Evolutionary conservation across 2,888 invertebrate genomes (phyloP), one percentile per base, ranked within the genome.

Genomic region (Isoperla grammatica): DNA sequence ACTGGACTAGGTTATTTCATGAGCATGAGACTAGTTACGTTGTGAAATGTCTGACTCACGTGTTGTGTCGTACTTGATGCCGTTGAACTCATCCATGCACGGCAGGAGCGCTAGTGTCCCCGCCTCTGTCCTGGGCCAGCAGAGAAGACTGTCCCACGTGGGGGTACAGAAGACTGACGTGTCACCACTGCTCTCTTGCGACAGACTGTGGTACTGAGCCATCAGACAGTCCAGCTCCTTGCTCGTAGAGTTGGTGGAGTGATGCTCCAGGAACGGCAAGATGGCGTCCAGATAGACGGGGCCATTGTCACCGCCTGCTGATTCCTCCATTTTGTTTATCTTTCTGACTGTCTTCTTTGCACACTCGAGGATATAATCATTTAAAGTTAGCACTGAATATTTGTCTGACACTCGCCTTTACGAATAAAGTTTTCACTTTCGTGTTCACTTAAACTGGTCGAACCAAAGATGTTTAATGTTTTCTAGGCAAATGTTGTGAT

Each of bases 71-170:
- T 92, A 92, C 66, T 79, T 81, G 60, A 91, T 82, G 61, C 88
- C 89, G 66, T 86, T 81, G 60, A 93, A 78, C 69, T 90, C 86
- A 49, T 83, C 82, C 70, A 93, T 88, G 73, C 94, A 94, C 50
- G 86, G 83, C 65, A 91, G 81, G 22, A 83, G 76, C 1, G 88
- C 87, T 54, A 82, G 73, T 0, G 84, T 81, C 64, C 86, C 86
- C 63, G 83, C 81, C 0, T 81, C 78, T 1, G 92, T 90, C 2
- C 85, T 81, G 11, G 90, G 91, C 94, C 93, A 94, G 73, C 93
- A 94, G 37, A 90, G 77, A 60, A 91, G 76, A 2, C 82, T 81
- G 70, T 93, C 92, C 78, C 85, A 89, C 66, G 81, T 82, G 40
- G 84, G 81, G 59, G 81, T 81, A 71, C 91, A 91, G 71, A 66